Evolutionary conservation across 2,888 invertebrate species (phyloP), one percentile per base, ranked within the genome.

Genomic region (Ceratothoa steindachneri): DNA sequence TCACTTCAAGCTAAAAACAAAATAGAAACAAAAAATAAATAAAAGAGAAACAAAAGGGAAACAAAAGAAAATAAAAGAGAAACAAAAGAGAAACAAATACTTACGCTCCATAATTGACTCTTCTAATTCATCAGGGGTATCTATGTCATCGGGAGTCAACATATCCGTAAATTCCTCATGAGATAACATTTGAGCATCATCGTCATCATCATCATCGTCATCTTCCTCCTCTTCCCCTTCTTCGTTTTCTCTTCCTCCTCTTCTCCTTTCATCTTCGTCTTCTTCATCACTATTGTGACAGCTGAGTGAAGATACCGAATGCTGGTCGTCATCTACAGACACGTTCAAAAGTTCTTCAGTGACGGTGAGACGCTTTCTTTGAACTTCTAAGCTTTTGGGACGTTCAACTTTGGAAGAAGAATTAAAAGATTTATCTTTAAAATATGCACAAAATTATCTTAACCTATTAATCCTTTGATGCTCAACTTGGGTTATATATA

Each of bases 121-220:
- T 77, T 85, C 85, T 74, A 86, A 81, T 70, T 85, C 85, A 81
- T 86, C 86, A 30, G 85, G 85, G 4, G 85, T 86, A 75, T 85
- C 85, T 53, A 85, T 82, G 75, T 84, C 85, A 72, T 84, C 83
- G 12, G 84, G 84, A 24, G 83, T 82, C 29, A 84, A 82, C 76
- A 85, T 85, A 80, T 80, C 77, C 15, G 75, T 71, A 27, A 77
- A 74, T n/a, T 77, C 77, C 4, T 77, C 75, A 22, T 77, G 75
- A 24, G 75, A 77, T 22, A 77, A 70, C 78, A 78, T 78, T 69
- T 75, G 75, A 7, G 78, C 78, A 31, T 75, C 75, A 41, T 85
- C 84, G 29, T 81, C 82, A 67, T 82, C 83, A 72, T 86, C 86
- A 60, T 87, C 86, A 81, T 87, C 86, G 77, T 86, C 86, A 22